Conservation (phyloP, 2,797 vertebrate genomes). For the Alcedo atthis region DNA sequence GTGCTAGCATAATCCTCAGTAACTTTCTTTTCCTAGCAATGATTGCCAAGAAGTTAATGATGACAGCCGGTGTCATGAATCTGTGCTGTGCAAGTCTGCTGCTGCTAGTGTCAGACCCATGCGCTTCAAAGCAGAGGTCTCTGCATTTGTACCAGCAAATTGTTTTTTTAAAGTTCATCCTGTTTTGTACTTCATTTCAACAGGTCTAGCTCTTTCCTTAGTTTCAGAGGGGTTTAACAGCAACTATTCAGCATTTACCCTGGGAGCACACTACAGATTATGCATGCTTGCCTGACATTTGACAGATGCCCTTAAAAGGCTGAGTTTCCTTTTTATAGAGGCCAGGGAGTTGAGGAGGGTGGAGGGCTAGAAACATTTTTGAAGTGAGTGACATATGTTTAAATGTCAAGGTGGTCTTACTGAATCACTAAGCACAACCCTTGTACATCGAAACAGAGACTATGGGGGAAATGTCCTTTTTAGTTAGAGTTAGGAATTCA, state of each 20-base stretch:
- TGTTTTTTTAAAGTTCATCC: constrained; percentile 6
- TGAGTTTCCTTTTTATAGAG: constrained; percentile 27
- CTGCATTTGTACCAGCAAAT: constrained; percentile 14
- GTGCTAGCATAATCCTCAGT: neutral
- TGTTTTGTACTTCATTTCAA: constrained; percentile 12
- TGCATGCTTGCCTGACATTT: constrained; percentile 66
- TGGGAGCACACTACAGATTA: constrained; percentile 46
- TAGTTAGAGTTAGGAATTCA: constrained; percentile 12
- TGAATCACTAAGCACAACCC: constrained; percentile 40
- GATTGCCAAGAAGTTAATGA: constrained; percentile 58
- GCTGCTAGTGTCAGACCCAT: neutral
- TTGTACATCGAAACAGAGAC: neutral
- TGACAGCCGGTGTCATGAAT: neutral
- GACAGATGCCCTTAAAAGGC: constrained; percentile 57
- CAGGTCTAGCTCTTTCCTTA: neutral
- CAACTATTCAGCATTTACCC: constrained; percentile 41
- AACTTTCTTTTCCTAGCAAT: constrained; percentile 29
- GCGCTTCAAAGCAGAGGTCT: neutral
- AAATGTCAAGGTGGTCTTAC: constrained; percentile 50
- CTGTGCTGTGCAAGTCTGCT: neutral
- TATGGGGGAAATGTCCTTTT: constrained; percentile 8
- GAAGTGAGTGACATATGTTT: constrained; percentile 46
- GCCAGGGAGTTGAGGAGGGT: constrained; percentile 25
- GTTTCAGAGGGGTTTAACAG: constrained; percentile 29
- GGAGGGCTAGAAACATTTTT: constrained; percentile 53